Evolutionary conservation across 2,888 invertebrate genomes (phyloP), one percentile per base, ranked within the genome.

Genomic region (Eristalis arbustorum): DNA sequence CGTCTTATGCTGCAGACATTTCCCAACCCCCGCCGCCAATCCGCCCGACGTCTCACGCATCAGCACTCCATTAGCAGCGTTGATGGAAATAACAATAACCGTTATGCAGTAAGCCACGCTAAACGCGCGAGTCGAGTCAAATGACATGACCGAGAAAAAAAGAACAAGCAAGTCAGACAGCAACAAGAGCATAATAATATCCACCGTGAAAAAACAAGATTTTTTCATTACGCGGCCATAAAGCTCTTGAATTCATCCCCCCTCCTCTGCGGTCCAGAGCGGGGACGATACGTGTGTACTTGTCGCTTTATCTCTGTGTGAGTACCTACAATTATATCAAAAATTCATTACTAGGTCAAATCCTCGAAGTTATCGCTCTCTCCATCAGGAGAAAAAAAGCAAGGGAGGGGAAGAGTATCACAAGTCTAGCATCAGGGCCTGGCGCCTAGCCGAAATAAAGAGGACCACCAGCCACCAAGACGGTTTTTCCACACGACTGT

Each of bases 281-380:
- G 18, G 42, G 69, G 37, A 23, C 18, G n/a, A n/a, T n/a, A n/a
- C n/a, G n/a, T n/a, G 37, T 57, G 34, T 59, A 42, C 18, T 23
- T 31, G 31, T 8, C 31, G 31, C n/a, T 31, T 34, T 67, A n/a
- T 67, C 3, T 64, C 64, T 64, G 71, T 57, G 49, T 71, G 25
- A 57, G 77, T 78, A 64, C 78, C 73, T 84, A 69, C 78, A 84
- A 78, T 73, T 57, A 76, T 76, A 84, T 85, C 61, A 71, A 67
- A 78, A 82, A 83, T 82, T 87, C 83, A 78, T 87, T 82, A 87
- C 82, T 87, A 83, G 85, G 85, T 87, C 85, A 87, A 83, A 78
- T 83, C 69, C 56, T 69, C 68, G 69, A 18, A 42, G 76, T 67
- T 66, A 37, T 28, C 49, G 49, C 18, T 14, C 57, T n/a, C 23